Percentiles rank a stretch among this genome's conserved stretches.
phyloP scores from a whole-genome alignment of 2,797 vertebrate species.

The Bufotes viridis region DNA sequence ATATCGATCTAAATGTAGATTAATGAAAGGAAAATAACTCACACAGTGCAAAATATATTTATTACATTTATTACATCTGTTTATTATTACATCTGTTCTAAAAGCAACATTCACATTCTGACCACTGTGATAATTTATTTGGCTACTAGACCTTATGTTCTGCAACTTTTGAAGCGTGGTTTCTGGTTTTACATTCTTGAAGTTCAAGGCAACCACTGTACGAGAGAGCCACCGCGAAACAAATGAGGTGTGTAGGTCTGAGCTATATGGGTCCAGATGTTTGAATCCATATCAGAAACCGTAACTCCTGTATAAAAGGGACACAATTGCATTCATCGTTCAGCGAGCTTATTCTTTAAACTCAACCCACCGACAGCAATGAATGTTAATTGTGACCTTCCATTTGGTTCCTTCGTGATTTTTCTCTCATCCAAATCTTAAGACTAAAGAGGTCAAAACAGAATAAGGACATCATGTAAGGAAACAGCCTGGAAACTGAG shows the following conservation, averaged over 20 bases:
- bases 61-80: neutral
- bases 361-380: constrained; percentile 99
- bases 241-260: neutral
- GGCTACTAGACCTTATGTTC: neutral
- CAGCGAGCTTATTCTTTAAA: constrained; percentile 97
- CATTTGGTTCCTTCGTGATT: constrained; percentile 66
- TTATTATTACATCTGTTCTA: neutral
- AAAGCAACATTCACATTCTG: neutral
- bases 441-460: neutral
- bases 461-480: neutral
- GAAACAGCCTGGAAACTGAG: neutral
- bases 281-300: neutral
- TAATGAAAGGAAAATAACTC: neutral
- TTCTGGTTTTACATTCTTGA: no score
- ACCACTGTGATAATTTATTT: neutral
- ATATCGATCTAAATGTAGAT: neutral
- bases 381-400: constrained; percentile 99
- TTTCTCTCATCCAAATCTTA: neutral
- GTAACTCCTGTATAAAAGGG: constrained; percentile 80
- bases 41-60: neutral
- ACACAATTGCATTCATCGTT: constrained; percentile 99
- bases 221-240: no score
- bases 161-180: no score
- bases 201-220: no score
- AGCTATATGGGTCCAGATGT: neutral